phyloP scores from a whole-genome alignment of 35 echinoderm and acorn worm species.

The Acanthaster planci region DNA sequence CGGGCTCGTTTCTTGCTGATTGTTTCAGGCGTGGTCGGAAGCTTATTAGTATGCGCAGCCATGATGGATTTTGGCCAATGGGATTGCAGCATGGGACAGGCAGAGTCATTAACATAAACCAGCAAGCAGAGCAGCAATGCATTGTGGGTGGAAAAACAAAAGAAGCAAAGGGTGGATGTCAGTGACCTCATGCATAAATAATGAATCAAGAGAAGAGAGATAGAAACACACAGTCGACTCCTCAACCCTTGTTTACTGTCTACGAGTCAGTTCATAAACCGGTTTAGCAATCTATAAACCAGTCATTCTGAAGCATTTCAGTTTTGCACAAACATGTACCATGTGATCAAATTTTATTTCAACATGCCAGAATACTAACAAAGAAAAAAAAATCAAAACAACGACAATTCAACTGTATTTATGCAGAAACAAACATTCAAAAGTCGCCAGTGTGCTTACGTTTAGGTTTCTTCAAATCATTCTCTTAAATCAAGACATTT shows the following conservation, averaged over 20 bases:
- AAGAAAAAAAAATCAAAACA: background rate
- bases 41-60: conserved; percentile 99
- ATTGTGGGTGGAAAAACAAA: conserved; percentile 99
- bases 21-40: conserved; percentile 96
- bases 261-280: background rate
- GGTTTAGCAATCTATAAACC: background rate
- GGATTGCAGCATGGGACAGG: conserved; percentile 99
- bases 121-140: conserved; percentile 99
- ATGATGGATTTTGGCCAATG: conserved; percentile 99
- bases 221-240: conserved; percentile 24
- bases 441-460: conserved; percentile 2
- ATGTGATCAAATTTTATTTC: no score
- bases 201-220: conserved; percentile 29
- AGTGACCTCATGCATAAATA: conserved; percentile 66
- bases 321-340: no score
- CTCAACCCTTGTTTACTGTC: conserved; percentile 6
- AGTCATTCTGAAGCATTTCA: no score
- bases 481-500: conserved; percentile 13
- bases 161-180: conserved; percentile 96
- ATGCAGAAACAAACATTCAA: conserved; percentile 25
- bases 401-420: background rate
- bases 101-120: conserved; percentile 99
- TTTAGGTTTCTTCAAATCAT: background rate
- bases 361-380: no score
- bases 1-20: conserved; percentile 92